Percentiles rank a stretch among this genome's conserved stretches.
Conservation (phyloP, 2,113 vertebrate genomes). For the Speoplatyrhinus poulsoni region DNA sequence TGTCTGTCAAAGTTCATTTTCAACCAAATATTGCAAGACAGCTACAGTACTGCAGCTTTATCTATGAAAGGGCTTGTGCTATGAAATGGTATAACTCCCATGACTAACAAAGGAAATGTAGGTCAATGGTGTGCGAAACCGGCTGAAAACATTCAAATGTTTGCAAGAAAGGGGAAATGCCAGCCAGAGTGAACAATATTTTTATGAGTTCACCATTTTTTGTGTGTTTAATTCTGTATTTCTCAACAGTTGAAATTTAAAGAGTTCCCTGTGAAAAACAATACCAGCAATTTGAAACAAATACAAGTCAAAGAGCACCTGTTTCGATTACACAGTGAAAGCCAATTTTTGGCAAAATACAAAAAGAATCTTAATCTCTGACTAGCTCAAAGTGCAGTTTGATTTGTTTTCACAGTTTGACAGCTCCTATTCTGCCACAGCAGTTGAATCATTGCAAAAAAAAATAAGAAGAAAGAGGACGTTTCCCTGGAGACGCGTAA, state of each 20-base stretch:
- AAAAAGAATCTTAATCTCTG: slow-evolving; percentile 52
- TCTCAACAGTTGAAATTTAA: no score
- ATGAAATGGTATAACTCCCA: not conserved
- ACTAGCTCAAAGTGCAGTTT: slow-evolving; percentile 21
- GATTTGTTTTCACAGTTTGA: slow-evolving; percentile 55
- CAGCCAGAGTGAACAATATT: not conserved
- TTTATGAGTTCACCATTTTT: not conserved
- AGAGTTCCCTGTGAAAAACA: slow-evolving; percentile 10
- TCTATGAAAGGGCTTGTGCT: not conserved
- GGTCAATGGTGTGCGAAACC: slow-evolving; percentile 2
- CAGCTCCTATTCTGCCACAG: slow-evolving; percentile 5
- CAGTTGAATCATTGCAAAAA: slow-evolving; percentile 17
- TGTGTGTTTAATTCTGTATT: no score
- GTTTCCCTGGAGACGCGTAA: slow-evolving; percentile 18
- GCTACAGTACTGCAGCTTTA: not conserved
- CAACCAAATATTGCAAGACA: not conserved
- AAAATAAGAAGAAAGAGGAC: slow-evolving; percentile 4
- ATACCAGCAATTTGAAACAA: slow-evolving; percentile 26
- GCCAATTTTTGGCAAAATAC: slow-evolving; percentile 21
- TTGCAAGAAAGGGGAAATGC: not conserved
- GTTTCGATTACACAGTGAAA: slow-evolving; percentile 8
- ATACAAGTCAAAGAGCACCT: slow-evolving; percentile 52
- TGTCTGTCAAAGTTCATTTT: not conserved
- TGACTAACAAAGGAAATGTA: not conserved
- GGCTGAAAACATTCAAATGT: not conserved